These are phyloP conservation scores for Argyrosomus japonicus DNA, from an alignment of 2,113 vertebrate genomes.

Conservation along the genomic window DNA sequence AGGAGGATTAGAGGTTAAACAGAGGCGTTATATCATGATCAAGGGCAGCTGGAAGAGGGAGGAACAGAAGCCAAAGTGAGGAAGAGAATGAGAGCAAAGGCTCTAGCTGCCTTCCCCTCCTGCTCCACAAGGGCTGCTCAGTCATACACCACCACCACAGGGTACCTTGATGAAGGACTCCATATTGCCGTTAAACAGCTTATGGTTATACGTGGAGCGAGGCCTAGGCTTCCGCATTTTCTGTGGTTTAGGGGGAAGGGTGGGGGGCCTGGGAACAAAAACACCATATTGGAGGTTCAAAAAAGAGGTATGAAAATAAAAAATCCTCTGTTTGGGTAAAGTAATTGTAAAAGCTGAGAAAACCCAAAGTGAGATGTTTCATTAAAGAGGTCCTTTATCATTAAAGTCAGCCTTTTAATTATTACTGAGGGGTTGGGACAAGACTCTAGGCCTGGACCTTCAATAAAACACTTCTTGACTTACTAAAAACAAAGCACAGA, in stretches of 20 bases:
- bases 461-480: conserved; percentile 2
- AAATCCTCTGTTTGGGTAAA: not conserved
- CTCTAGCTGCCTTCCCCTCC: conserved; percentile 85
- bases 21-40: conserved; percentile 65
- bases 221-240: conserved; percentile 99
- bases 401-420: conserved; percentile 44
- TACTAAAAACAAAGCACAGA: conserved; percentile 12
- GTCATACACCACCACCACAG: conserved; percentile 81
- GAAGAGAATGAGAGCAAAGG: conserved; percentile 64
- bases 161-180: conserved; percentile 99
- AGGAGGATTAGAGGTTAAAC: conserved; percentile 76
- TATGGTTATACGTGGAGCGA: conserved; percentile 98
- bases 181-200: conserved; percentile 99
- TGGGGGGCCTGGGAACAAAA: conserved; percentile 94
- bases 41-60: conserved; percentile 66
- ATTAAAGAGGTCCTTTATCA: conserved; percentile 13
- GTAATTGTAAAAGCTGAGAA: conserved; percentile 12
- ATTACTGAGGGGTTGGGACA: conserved; percentile 17
- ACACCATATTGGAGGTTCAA: conserved; percentile 61
- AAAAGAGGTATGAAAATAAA: not conserved
- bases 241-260: conserved; percentile 99
- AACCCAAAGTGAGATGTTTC: conserved; percentile 1
- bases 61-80: conserved; percentile 65
- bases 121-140: conserved; percentile 80
- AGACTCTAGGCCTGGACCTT: not conserved